A percentile compares a stretch with the other conserved stretches of the same genome.
These are phyloP conservation scores for Syngnathus floridae DNA, from an alignment of 2,113 vertebrate genomes.

Conservation along the genomic window DNA sequence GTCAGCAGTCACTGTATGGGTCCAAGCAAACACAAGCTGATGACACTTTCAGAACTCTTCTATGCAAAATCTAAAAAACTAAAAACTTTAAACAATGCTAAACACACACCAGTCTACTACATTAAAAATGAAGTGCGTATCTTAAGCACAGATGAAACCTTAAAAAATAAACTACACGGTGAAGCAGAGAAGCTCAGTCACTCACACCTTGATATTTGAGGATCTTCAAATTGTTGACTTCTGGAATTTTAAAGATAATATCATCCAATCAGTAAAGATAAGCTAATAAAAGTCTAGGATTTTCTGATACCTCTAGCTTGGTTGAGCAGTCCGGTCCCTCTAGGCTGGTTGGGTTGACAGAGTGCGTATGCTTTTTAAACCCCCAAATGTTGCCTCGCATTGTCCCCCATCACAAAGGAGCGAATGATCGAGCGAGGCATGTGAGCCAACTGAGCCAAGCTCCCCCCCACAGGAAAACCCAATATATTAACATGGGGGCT, in stretches of 20 bases:
- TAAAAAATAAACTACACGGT: background rate
- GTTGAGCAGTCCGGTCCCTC: slow-evolving; percentile 45
- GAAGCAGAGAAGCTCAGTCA: background rate
- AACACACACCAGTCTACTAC: background rate
- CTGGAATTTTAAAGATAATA: slow-evolving; percentile 4
- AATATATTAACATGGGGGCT: background rate
- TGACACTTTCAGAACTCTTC: background rate
- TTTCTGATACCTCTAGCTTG: slow-evolving; percentile 46
- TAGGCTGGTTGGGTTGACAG: slow-evolving; percentile 29
- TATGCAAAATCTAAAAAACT: background rate
- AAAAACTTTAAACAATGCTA: background rate
- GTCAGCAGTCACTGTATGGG: slow-evolving; percentile 51
- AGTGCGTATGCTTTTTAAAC: slow-evolving; percentile 62
- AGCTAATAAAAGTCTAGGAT: slow-evolving; percentile 7
- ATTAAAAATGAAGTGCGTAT: background rate
- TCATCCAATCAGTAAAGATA: background rate
- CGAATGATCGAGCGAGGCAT: slow-evolving; percentile 64
- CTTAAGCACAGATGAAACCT: background rate
- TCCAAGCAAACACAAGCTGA: slow-evolving; percentile 26
- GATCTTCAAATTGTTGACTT: background rate
- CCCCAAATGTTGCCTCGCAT: slow-evolving; percentile 49
- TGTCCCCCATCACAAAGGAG: slow-evolving; percentile 61
- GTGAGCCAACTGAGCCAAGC: slow-evolving; percentile 23
- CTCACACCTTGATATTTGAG: background rate
- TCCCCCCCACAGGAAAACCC: too few species aligned